These are phyloP conservation scores for Phaedon cochleariae DNA, from an alignment of 2,888 invertebrate genomes.

Conservation along the genomic window DNA sequence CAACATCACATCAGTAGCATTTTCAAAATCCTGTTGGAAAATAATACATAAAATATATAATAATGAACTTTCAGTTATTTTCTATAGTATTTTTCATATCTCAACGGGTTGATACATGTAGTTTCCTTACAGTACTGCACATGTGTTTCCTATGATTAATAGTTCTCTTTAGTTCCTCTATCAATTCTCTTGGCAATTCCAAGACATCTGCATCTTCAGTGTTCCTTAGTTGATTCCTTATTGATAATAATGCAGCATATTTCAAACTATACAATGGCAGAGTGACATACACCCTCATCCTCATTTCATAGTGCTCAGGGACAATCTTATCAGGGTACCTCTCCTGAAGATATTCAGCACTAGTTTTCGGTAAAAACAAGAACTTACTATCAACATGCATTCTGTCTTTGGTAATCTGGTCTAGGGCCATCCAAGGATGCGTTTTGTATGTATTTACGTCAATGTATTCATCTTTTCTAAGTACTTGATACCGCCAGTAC, in stretches of 20 bases:
- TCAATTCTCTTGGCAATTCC: conserved; percentile 62
- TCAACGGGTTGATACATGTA: not conserved
- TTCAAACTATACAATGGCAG: conserved; percentile 65
- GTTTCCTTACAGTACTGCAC: conserved; percentile 5
- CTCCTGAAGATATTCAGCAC: conserved; percentile 45
- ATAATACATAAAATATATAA: too few relatives aligned
- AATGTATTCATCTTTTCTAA: conserved; percentile 66
- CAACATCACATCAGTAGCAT: too few relatives aligned
- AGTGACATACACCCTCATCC: conserved; percentile 65
- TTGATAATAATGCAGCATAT: conserved; percentile 61
- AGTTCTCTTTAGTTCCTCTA: conserved; percentile 57
- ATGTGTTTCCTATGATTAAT: conserved; percentile 39
- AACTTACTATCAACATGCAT: conserved; percentile 66
- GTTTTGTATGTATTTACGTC: conserved; percentile 80
- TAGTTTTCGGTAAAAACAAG: conserved; percentile 63
- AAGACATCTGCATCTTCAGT: conserved; percentile 58
- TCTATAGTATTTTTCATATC: too few relatives aligned
- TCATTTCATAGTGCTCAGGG: conserved; percentile 43
- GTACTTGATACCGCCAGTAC: conserved; percentile 68
- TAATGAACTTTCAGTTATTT: too few relatives aligned
- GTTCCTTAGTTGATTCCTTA: conserved; percentile 60
- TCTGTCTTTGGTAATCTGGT: conserved; percentile 73
- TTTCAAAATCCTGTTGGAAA: too few relatives aligned
- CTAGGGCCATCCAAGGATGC: conserved; percentile 87
- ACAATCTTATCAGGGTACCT: conserved; percentile 38